Evolutionary conservation across 2,113 vertebrate species (phyloP), one percentile per base, ranked within the genome.

Genomic region (Anguilla japonica): DNA sequence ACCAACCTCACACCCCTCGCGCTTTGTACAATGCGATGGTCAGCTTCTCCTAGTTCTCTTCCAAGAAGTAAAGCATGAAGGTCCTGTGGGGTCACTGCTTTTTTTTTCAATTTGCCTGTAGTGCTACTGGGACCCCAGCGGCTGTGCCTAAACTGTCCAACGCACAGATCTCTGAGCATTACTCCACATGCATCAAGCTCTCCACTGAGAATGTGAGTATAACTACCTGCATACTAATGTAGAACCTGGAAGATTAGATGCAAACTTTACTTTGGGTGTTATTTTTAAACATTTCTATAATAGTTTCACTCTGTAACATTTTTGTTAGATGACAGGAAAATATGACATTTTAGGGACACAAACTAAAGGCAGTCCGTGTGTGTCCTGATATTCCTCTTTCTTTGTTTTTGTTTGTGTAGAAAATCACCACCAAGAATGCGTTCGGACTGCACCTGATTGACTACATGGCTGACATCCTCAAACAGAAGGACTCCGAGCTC

Each of bases 371-470:
- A 13, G n/a, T 13, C 2, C 26, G 34, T 3, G 11, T n/a, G 26
- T 75, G 26, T 13, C 11, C n/a, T 14, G n/a, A 75, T 13, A 50
- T 8, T 86, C 56, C 40, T 20, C 41, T 34, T 26, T 60, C 8
- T 56, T 29, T 86, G 13, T 53, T 1, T n/a, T 3, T 1, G 34
- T 82, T 63, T 85, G 53, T 13, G 6, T 89, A 99, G 98, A 99
- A 98, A 99, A 99, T 99, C 87, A 99, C 97, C 84, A 97, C 96
- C 0, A 99, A 98, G 93, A 99, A 99, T 81, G 98, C 96, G 6
- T 99, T 99, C 87, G 98, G 97, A 56, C 95, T 99, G 29, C 97
- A 99, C 91, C 93, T 99, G 86, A 99, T 99, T 79, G 98, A 99
- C 93, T 99, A 98, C 71, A 98, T 99, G 97, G 92, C 95, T 0